Conservation (phyloP, 2,888 invertebrate genomes). For the Ormyrus labotus region DNA sequence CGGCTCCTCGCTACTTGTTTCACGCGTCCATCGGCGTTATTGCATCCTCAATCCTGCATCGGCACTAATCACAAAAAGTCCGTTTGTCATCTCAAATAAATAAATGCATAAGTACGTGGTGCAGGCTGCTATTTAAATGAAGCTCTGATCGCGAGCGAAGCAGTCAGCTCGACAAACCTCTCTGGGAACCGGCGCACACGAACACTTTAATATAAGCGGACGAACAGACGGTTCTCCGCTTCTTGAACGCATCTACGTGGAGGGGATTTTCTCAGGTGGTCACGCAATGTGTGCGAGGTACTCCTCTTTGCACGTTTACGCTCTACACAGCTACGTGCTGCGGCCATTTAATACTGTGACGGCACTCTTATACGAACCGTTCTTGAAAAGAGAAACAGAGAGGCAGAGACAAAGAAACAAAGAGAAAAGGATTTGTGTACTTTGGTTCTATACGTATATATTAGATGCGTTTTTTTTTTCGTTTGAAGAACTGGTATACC, state of each 20-base stretch:
- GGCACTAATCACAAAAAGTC: no score
- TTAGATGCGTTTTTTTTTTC: no score
- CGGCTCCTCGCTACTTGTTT: no score
- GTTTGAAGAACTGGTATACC: no score
- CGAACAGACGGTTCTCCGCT: not conserved
- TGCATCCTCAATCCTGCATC: no score
- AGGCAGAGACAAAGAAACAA: no score
- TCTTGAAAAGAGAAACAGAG: no score
- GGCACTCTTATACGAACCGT: not conserved
- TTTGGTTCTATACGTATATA: not conserved
- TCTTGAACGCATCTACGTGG: not conserved
- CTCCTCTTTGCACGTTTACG: slow-evolving; percentile 1
- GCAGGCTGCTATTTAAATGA: no score
- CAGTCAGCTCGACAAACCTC: not conserved
- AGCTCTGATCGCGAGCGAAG: not conserved
- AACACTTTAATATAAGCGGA: not conserved
- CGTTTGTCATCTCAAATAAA: no score
- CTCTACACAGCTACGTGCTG: not conserved
- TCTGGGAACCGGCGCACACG: not conserved
- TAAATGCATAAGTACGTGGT: no score
- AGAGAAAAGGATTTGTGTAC: not conserved
- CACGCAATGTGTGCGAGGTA: not conserved
- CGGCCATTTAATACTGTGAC: not conserved
- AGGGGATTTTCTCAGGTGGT: slow-evolving; percentile 28
- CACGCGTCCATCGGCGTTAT: no score